Evolutionary conservation across 2,113 vertebrate genomes (phyloP).

Genomic region (Sinosuthora webbiana): DNA sequence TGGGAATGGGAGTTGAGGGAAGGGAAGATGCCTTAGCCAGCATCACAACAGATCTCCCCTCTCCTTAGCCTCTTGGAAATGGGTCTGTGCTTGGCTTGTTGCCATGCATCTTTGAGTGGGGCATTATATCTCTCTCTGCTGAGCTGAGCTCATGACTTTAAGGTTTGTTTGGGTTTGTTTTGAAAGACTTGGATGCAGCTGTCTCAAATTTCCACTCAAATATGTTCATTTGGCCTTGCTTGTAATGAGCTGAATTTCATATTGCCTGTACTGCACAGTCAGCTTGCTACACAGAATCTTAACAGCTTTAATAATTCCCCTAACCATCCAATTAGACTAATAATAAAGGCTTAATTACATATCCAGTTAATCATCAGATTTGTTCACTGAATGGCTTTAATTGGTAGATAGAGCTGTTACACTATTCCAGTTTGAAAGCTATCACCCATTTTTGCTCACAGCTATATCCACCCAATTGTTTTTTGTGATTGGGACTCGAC

Average conservation of each 20-base stretch:
- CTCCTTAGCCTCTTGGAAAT: background rate
- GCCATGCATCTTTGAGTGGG: background rate
- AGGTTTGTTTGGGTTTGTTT: constrained; percentile 52
- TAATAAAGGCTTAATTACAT: constrained; percentile 71
- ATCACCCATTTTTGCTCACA: constrained; percentile 29
- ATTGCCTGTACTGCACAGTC: constrained; percentile 48
- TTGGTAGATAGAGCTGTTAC: constrained; percentile 59
- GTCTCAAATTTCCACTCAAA: constrained; percentile 34
- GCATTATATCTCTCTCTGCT: background rate
- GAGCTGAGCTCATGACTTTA: background rate
- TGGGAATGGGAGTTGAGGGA: background rate
- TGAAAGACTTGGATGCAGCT: constrained; percentile 45
- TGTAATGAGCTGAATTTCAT: constrained; percentile 62
- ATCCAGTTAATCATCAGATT: constrained; percentile 65
- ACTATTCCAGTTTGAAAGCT: constrained; percentile 27
- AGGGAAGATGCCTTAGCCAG: background rate
- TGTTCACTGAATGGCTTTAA: constrained; percentile 64
- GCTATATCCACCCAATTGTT: constrained; percentile 14
- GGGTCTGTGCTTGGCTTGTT: background rate
- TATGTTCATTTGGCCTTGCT: constrained; percentile 53
- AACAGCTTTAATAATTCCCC: constrained; percentile 71
- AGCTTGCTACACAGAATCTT: constrained; percentile 61
- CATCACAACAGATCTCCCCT: background rate
- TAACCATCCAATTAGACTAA: constrained; percentile 72
- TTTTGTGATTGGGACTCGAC: background rate